These are phyloP conservation scores for Leucophenga montana DNA, from an alignment of 2,888 invertebrate genomes.

Conservation along the genomic window DNA sequence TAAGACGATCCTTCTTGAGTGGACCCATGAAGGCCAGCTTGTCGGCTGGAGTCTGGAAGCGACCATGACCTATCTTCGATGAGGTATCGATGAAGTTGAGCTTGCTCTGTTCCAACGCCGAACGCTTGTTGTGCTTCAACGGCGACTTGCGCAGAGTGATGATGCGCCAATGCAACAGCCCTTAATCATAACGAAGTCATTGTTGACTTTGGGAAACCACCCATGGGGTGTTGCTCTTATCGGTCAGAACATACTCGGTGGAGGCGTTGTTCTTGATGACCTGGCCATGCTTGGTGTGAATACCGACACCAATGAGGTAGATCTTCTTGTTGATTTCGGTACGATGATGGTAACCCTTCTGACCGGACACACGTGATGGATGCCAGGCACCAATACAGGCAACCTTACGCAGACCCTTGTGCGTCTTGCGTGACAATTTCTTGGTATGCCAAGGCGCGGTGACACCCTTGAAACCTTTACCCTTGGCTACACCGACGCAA, in stretches of 20 bases:
- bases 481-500: slow-evolving; percentile 98
- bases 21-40: slow-evolving; percentile 98
- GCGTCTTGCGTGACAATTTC: slow-evolving; percentile 99
- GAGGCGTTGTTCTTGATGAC: slow-evolving; percentile 97
- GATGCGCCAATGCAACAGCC: slow-evolving; percentile 89
- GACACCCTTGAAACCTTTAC: slow-evolving; percentile 99
- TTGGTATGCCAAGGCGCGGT: slow-evolving; percentile 99
- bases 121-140: slow-evolving; percentile 93
- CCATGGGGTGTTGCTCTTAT: slow-evolving; percentile 96
- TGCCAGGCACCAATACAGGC: slow-evolving; percentile 99
- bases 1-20: slow-evolving; percentile 92
- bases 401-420: slow-evolving; percentile 99
- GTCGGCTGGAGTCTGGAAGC: slow-evolving; percentile 99
- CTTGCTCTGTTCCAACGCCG: slow-evolving; percentile 97
- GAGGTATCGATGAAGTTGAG: slow-evolving; percentile 99
- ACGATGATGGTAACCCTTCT: slow-evolving; percentile 98
- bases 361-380: slow-evolving; percentile 96
- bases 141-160: slow-evolving; percentile 79
- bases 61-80: slow-evolving; percentile 99
- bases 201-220: slow-evolving; percentile 99
- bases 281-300: slow-evolving; percentile 90
- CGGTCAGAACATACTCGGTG: slow-evolving; percentile 84
- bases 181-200: slow-evolving; percentile 98
- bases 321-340: slow-evolving; percentile 99
- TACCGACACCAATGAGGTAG: slow-evolving; percentile 93